Evolutionary conservation across 2,888 invertebrate species (phyloP).

Genomic region (Drosophila rubida): DNA sequence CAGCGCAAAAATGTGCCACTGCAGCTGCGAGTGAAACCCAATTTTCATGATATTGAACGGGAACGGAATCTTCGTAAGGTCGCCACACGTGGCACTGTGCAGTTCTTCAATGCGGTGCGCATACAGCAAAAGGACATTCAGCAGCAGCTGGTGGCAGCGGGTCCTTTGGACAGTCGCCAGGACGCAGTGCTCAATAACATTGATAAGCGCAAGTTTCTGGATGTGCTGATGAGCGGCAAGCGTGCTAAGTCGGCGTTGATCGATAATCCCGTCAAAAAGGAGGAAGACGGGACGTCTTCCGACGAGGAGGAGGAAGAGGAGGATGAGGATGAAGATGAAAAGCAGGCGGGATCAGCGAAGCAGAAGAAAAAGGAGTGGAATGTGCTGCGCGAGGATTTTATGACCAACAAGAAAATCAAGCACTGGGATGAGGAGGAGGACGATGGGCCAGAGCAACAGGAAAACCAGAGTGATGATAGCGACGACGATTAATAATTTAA

Average conservation of each 20-base stretch:
- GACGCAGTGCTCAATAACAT: slow-evolving; percentile 91
- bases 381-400: slow-evolving; percentile 92
- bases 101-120: slow-evolving; percentile 95
- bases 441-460: slow-evolving; percentile 3
- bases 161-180: slow-evolving; percentile 91
- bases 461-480: slow-evolving; percentile 34
- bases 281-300: slow-evolving; percentile 84
- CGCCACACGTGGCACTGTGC: slow-evolving; percentile 96
- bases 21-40: slow-evolving; percentile 89
- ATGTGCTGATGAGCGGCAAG: slow-evolving; percentile 90
- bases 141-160: slow-evolving; percentile 89
- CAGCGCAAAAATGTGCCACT: slow-evolving; percentile 86
- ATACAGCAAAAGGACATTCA: slow-evolving; percentile 92
- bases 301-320: slow-evolving; percentile 80
- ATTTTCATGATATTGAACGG: slow-evolving; percentile 90
- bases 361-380: slow-evolving; percentile 87
- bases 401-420: slow-evolving; percentile 94
- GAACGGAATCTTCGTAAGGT: slow-evolving; percentile 92
- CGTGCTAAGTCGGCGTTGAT: slow-evolving; percentile 86
- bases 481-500: slow-evolving; percentile 53
- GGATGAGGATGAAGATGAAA: slow-evolving; percentile 72
- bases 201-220: slow-evolving; percentile 90
- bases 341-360: slow-evolving; percentile 22
- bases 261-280: slow-evolving; percentile 85
- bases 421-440: slow-evolving; percentile 93